Conservation (phyloP, 2,113 vertebrate genomes). For the Oxyruncus cristatus region DNA sequence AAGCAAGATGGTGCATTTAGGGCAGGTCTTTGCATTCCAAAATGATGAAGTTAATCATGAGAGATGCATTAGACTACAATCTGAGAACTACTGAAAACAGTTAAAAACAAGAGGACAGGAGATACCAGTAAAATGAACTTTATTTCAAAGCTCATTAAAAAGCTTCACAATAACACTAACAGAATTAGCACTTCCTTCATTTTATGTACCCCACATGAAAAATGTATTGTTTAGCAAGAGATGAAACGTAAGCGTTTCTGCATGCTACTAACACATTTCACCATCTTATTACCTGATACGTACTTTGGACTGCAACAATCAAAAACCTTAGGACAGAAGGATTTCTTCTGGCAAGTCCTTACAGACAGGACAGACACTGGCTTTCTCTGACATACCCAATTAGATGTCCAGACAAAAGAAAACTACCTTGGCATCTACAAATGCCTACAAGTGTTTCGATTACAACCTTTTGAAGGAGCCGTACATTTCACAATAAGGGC, state of each 20-base stretch:
- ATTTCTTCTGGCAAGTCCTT: constrained; percentile 62
- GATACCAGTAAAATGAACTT: constrained; percentile 74
- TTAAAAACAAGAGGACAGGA: not conserved
- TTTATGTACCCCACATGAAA: constrained; percentile 62
- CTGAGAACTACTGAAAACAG: not conserved
- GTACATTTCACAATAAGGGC: constrained; percentile 58
- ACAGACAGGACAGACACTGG: constrained; percentile 7
- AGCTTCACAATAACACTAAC: constrained; percentile 72
- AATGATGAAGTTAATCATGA: not conserved
- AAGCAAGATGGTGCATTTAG: not conserved
- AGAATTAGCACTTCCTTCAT: constrained; percentile 65
- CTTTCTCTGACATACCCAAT: constrained; percentile 64
- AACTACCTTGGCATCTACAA: constrained; percentile 79
- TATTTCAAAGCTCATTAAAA: constrained; percentile 80
- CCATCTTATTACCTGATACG: constrained; percentile 40
- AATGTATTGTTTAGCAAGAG: constrained; percentile 63
- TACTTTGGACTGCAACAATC: constrained; percentile 61
- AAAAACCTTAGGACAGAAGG: constrained; percentile 24
- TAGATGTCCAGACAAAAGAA: constrained; percentile 70
- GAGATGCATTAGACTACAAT: not conserved
- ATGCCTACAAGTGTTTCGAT: constrained; percentile 53
- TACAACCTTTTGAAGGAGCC: constrained; percentile 68
- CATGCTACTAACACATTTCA: constrained; percentile 77
- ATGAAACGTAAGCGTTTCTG: constrained; percentile 64
- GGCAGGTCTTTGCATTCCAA: not conserved